Evolutionary conservation across 2,113 vertebrate genomes (phyloP).

Genomic region (Cephalopterus ornatus): DNA sequence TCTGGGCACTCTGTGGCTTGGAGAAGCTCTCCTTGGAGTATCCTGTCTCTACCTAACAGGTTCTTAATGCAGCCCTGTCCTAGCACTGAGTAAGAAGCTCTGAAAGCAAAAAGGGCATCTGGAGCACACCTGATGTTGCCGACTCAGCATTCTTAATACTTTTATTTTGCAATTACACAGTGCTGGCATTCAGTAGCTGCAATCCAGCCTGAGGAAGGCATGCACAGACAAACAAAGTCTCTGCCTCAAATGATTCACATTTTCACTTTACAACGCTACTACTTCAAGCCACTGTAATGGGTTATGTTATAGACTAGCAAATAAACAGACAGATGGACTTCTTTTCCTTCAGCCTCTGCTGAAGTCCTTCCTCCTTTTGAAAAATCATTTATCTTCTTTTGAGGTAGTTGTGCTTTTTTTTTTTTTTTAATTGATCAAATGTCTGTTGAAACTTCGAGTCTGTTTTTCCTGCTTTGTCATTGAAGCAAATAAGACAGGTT

Average conservation of each 20-base stretch:
- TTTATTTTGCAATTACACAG: neutral
- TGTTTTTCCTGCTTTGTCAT: conserved; percentile 46
- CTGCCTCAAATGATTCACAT: neutral
- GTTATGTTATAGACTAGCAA: neutral
- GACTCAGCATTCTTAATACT: neutral
- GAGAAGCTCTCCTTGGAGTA: neutral
- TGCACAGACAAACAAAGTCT: neutral
- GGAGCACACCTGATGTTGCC: neutral
- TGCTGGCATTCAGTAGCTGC: neutral
- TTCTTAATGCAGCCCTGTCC: neutral
- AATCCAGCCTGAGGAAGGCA: neutral
- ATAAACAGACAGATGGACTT: neutral
- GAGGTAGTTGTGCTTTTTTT: neutral
- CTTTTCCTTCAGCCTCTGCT: neutral
- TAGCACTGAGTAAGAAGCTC: neutral
- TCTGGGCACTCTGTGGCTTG: neutral
- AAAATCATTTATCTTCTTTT: neutral
- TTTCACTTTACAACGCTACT: neutral
- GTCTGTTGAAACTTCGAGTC: conserved; percentile 52
- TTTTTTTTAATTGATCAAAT: conserved; percentile 55
- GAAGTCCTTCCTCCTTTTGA: neutral
- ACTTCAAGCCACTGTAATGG: neutral
- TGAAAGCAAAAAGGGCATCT: neutral
- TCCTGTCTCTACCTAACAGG: neutral
- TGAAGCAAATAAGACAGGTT: conserved; percentile 67